These are phyloP conservation scores for Pseudochirops corinnae DNA, from an alignment of 2,797 vertebrate genomes.

Conservation along the genomic window DNA sequence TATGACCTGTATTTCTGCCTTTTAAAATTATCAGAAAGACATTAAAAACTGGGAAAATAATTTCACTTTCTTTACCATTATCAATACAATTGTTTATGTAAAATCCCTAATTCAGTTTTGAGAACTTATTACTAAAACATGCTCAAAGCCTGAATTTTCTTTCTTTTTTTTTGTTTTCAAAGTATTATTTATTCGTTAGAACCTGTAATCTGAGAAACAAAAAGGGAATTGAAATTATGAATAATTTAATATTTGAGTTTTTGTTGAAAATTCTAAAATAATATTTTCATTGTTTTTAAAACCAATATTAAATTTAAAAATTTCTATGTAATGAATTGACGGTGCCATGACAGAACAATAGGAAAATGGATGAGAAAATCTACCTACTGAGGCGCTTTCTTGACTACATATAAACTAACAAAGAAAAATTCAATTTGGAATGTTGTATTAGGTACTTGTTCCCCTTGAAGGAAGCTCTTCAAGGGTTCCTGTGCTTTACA, in stretches of 20 bases:
- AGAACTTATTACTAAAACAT: too few relatives aligned
- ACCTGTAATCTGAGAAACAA: conserved; percentile 7
- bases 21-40: too few relatives aligned
- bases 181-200: conserved; percentile 51
- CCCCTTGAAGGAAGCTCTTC: neutral
- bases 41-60: too few relatives aligned
- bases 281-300: conserved; percentile 47
- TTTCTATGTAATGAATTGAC: neutral
- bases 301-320: conserved; percentile 45
- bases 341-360: neutral
- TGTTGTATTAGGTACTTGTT: neutral
- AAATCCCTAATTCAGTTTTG: too few relatives aligned
- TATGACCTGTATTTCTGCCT: too few relatives aligned
- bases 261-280: conserved; percentile 57
- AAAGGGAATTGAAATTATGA: conserved; percentile 54
- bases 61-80: too few relatives aligned
- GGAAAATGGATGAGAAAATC: neutral
- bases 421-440: neutral
- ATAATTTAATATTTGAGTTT: neutral
- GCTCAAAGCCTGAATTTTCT: too few relatives aligned
- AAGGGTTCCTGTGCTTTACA: neutral
- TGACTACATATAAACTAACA: neutral
- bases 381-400: neutral
- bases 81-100: too few relatives aligned
- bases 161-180: too few relatives aligned